Evolutionary conservation across 2,888 invertebrate species (phyloP).

Genomic region (Neocrepidodera transversa): DNA sequence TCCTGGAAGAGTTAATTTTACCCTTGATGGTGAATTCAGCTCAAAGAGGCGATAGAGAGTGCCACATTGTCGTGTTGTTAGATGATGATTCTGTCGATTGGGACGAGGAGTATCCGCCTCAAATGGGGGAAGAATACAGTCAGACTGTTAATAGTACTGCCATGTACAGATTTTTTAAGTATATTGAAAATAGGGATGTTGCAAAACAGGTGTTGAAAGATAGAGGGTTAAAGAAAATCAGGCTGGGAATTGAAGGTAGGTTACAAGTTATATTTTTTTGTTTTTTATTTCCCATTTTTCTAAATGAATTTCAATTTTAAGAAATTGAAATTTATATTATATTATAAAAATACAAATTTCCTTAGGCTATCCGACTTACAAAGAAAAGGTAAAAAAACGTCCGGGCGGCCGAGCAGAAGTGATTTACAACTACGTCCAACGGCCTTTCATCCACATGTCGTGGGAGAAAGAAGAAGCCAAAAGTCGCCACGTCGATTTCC

Average conservation of each 20-base stretch:
- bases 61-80: slow-evolving; percentile 93
- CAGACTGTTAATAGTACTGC: slow-evolving; percentile 96
- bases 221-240: slow-evolving; percentile 96
- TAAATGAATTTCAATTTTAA: not conserved
- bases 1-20: slow-evolving; percentile 92
- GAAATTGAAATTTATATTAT: not conserved
- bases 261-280: no score
- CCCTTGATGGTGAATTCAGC: slow-evolving; percentile 96
- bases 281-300: not conserved
- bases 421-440: slow-evolving; percentile 99
- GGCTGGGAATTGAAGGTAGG: slow-evolving; percentile 94
- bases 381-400: slow-evolving; percentile 96
- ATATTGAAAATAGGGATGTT: slow-evolving; percentile 98
- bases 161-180: slow-evolving; percentile 98
- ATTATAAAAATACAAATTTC: slow-evolving; percentile 9
- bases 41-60: slow-evolving; percentile 94
- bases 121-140: slow-evolving; percentile 99
- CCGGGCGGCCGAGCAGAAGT: slow-evolving; percentile 96
- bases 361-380: slow-evolving; percentile 93
- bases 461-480: slow-evolving; percentile 99
- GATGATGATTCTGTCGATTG: slow-evolving; percentile 97
- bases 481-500: slow-evolving; percentile 98
- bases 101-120: slow-evolving; percentile 99
- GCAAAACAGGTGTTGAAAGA: slow-evolving; percentile 99
- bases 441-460: slow-evolving; percentile 98